Evolutionary conservation across 2,113 vertebrate species (phyloP).

Genomic region (Glaucidium brasilianum): DNA sequence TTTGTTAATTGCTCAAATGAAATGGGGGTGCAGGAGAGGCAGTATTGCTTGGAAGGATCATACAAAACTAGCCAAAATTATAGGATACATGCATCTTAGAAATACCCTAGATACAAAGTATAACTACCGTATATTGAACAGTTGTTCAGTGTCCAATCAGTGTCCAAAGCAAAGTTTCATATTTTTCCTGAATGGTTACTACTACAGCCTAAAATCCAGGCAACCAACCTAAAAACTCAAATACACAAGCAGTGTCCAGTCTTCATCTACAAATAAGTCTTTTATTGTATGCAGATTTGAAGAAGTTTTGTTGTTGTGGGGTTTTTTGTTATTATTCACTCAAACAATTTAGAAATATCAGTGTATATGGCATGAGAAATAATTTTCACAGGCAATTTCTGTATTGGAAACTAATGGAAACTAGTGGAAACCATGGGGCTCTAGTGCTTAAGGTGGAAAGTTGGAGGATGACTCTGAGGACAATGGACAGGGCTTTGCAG

Average conservation of each 20-base stretch:
- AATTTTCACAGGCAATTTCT: neutral
- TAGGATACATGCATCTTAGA: neutral
- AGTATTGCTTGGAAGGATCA: neutral
- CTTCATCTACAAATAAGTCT: neutral
- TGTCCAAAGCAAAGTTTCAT: neutral
- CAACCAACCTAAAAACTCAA: neutral
- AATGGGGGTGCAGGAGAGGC: accelerated
- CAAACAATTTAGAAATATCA: neutral
- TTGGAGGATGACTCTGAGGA: neutral
- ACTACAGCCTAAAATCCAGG: neutral
- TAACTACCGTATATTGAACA: neutral
- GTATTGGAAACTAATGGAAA: neutral
- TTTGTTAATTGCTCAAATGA: neutral
- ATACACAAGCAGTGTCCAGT: no score
- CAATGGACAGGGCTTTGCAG: neutral
- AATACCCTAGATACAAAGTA: neutral
- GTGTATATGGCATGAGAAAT: neutral
- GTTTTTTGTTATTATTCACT: neutral
- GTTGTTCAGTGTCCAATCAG: neutral
- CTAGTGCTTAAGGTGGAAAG: neutral
- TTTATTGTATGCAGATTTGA: neutral
- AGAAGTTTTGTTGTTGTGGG: neutral
- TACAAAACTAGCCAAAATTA: neutral
- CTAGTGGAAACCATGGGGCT: neutral
- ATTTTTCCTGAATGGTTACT: neutral